Evolutionary conservation across 2,888 invertebrate species (phyloP).

Genomic region (Romanomermis culicivorax): DNA sequence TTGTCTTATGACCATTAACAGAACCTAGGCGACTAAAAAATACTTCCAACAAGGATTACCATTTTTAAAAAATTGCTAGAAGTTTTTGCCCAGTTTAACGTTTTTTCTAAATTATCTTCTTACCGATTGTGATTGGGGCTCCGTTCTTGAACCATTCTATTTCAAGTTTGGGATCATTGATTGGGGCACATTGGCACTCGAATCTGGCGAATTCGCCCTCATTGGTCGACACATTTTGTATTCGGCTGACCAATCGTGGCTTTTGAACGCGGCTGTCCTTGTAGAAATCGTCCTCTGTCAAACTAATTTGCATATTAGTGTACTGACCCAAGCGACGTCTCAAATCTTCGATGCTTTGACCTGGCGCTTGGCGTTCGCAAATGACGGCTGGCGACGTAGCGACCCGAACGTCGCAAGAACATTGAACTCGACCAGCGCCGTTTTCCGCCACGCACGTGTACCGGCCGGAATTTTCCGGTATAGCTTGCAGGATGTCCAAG

Average conservation of each 20-base stretch:
- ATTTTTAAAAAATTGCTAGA: too few relatives aligned
- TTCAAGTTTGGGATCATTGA: conserved; percentile 72
- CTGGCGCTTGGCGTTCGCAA: conserved; percentile 25
- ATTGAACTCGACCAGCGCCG: conserved; percentile 73
- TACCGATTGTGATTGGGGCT: conserved; percentile 34
- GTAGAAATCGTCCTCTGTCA: conserved; percentile 78
- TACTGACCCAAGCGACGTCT: conserved; percentile 55
- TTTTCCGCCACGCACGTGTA: conserved; percentile 68
- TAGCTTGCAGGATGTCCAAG: conserved; percentile 63
- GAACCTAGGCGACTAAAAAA: too few relatives aligned
- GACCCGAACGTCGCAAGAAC: conserved; percentile 66
- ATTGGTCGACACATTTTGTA: conserved; percentile 56
- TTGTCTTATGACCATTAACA: too few relatives aligned
- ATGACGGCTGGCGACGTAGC: conserved; percentile 23
- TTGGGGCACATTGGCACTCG: conserved; percentile 53
- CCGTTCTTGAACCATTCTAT: conserved; percentile 67
- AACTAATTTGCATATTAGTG: conserved; percentile 58
- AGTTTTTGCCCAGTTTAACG: too few relatives aligned
- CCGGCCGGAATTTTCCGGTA: conserved; percentile 71
- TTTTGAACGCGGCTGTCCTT: conserved; percentile 63
- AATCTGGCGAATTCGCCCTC: conserved; percentile 59
- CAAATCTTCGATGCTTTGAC: conserved; percentile 15
- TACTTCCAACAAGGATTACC: too few relatives aligned
- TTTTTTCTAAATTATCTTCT: background rate
- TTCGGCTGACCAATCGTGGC: conserved; percentile 67